Evolutionary conservation across 2,113 vertebrate species (phyloP).

Genomic region (Sylvicapra grimmia): DNA sequence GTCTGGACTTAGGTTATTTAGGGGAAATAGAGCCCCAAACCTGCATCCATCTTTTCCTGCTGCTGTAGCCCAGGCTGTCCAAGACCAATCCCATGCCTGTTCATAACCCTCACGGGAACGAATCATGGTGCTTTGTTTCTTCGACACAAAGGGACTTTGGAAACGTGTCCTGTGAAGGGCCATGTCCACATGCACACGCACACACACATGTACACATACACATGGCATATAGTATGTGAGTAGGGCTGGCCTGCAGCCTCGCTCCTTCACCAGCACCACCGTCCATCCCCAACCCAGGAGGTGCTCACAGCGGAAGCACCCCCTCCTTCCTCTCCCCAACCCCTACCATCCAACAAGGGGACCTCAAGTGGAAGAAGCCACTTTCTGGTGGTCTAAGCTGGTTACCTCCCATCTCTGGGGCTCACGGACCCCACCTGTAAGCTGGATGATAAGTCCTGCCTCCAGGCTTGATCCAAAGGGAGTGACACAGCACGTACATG

Average conservation of each 20-base stretch:
- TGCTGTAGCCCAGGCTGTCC: background rate
- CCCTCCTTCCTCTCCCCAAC: background rate
- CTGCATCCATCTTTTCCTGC: background rate
- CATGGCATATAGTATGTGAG: background rate
- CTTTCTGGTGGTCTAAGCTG: background rate
- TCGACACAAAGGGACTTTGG: background rate
- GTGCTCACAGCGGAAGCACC: background rate
- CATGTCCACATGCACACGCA: fast-evolving
- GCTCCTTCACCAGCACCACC: background rate
- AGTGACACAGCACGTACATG: fast-evolving
- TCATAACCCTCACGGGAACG: background rate
- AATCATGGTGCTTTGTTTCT: background rate
- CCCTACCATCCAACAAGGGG: background rate
- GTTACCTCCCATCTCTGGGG: background rate
- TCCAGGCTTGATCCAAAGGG: background rate
- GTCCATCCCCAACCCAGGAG: background rate
- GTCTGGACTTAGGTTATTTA: background rate
- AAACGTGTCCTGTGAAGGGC: background rate
- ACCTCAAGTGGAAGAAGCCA: background rate
- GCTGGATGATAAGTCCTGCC: background rate
- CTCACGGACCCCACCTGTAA: background rate
- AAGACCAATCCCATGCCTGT: background rate
- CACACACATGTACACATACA: background rate
- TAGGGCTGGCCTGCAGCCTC: background rate
- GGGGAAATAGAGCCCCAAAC: background rate